A percentile compares a stretch with the other conserved stretches of the same genome.
These are phyloP conservation scores for Cancer borealis DNA, from an alignment of 2,888 invertebrate genomes.

Conservation along the genomic window DNA sequence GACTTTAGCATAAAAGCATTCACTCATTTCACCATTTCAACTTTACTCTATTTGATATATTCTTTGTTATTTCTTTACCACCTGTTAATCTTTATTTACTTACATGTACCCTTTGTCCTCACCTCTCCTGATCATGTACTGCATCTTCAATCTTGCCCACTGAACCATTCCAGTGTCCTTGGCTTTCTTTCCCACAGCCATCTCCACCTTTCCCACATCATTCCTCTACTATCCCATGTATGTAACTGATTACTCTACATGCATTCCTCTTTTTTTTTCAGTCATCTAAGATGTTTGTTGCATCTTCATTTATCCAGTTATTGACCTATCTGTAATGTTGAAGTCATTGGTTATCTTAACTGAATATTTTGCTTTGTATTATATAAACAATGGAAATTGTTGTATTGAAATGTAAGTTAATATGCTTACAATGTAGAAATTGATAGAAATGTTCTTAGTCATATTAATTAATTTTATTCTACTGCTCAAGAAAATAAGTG, in stretches of 20 bases:
- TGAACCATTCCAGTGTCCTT: constrained; percentile 1
- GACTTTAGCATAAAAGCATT: not conserved
- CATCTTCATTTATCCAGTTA: not conserved
- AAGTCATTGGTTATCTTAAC: not conserved
- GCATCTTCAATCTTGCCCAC: not conserved
- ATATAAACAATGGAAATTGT: not conserved
- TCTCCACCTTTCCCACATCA: not conserved
- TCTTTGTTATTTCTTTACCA: not conserved
- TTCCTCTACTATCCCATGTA: not conserved
- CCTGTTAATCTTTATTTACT: not conserved
- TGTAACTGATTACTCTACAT: not conserved
- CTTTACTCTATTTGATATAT: not conserved
- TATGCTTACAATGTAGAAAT: constrained; percentile 16
- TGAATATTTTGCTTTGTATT: not conserved
- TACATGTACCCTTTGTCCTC: not conserved
- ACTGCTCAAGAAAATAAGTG: constrained; percentile 35
- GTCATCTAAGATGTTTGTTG: not conserved
- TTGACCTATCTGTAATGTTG: not conserved
- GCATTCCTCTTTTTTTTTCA: not conserved
- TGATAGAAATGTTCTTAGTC: not conserved
- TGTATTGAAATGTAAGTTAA: not conserved
- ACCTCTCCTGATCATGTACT: not conserved
- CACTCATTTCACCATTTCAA: not conserved
- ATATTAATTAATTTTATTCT: constrained; percentile 5
- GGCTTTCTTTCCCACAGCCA: not conserved